Base-by-base conservation (phyloP, 2,113 vertebrate species). In the Uropsilus gracilis region DNA sequence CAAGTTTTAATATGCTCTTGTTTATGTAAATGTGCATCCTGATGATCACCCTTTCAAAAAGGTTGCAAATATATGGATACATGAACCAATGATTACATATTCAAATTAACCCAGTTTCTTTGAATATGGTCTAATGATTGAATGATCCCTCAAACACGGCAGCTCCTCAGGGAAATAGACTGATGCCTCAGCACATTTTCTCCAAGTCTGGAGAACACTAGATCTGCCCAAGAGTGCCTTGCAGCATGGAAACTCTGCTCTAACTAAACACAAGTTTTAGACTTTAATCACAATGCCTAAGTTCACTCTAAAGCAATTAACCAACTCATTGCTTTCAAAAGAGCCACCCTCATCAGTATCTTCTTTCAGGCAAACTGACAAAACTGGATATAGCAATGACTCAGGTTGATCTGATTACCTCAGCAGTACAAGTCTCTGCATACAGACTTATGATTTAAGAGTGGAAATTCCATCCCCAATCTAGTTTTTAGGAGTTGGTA, bases 261-360 rank as follows among this genome's bases (percentile, higher is more conserved):
- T 55, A 92, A 89, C 91, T 90, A 89, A 66, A 84, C 55, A 17
- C 16, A 55, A 73, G 50, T 68, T 86, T 61, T 80, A 75, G 57
- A 71, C 78, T 97, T 97, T 95, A 95, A 96, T 94, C 95, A 95
- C 83, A 73, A 86, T 34, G 61, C 34, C 69, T 91, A 94, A 44
- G 80, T 95, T 95, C 75, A 84, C 80, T 94, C 34, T 68, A 63
- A 93, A 94, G 50, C 94, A 97, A 95, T 96, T 96, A 96, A 96
- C 93, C 94, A 82, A 95, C 85, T 78, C 80, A 96, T 95, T 95
- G 81, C 71, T 96, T 94, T 81, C 14, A 0, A 50, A 85, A 76
- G 44, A 91, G 42, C 46, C 44, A 76, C 50, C 57, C 94, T 95
- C 83, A 89, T 89, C 91, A 88, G 84, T 53, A 32, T 66, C 87